A percentile compares a stretch with the other conserved stretches of the same genome.
Evolutionary conservation across 2,888 invertebrate genomes (phyloP).

Genomic region (Aphelenchoides bicaudatus): DNA sequence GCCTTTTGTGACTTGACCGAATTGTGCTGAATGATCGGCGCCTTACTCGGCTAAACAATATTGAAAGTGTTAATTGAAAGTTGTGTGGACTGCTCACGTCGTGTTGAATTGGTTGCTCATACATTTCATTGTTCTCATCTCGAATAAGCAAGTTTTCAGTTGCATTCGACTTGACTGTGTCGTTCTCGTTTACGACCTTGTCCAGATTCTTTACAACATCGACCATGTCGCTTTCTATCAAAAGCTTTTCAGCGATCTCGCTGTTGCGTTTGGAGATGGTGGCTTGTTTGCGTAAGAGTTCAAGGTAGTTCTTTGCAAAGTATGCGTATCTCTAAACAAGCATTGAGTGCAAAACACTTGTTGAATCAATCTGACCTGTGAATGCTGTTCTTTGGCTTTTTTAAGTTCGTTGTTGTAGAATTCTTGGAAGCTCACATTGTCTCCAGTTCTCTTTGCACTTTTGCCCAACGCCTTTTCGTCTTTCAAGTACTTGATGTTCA

Average conservation of each 20-base stretch:
- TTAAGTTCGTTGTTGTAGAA: background rate
- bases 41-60: too few species aligned
- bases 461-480: conserved; percentile 25
- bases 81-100: too few species aligned
- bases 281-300: conserved; percentile 16
- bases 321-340: conserved; percentile 26
- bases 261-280: background rate
- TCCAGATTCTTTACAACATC: conserved; percentile 18
- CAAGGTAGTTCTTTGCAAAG: conserved; percentile 26
- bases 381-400: conserved; percentile 10
- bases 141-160: too few species aligned
- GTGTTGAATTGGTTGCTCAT: too few species aligned
- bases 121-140: too few species aligned
- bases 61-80: too few species aligned
- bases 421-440: background rate
- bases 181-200: conserved; percentile 15
- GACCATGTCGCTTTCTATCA: conserved; percentile 5
- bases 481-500: conserved; percentile 19
- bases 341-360: too few species aligned
- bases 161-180: conserved; percentile 14
- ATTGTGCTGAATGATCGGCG: too few species aligned
- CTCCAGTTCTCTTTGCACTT: conserved; percentile 10
- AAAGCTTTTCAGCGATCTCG: conserved; percentile 15
- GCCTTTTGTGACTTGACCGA: too few species aligned
- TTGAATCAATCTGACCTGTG: too few species aligned